A percentile compares a stretch with the other conserved stretches of the same genome.
Evolutionary conservation across 2,113 vertebrate genomes (phyloP).

Genomic region (Plecotus auritus): DNA sequence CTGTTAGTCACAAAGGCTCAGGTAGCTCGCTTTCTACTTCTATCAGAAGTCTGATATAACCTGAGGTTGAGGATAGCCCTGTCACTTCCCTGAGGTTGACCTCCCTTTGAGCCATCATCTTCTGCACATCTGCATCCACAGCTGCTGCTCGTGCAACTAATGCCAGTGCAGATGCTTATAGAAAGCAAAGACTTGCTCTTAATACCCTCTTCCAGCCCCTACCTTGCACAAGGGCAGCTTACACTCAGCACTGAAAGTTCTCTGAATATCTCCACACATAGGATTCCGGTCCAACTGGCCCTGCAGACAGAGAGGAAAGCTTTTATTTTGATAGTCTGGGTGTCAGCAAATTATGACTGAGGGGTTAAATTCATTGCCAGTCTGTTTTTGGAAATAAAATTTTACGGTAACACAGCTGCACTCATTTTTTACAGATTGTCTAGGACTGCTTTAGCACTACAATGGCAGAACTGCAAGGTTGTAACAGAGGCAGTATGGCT

Average conservation of each 20-base stretch:
- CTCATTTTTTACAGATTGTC: background rate
- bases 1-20: background rate
- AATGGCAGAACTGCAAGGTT: background rate
- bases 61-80: background rate
- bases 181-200: background rate
- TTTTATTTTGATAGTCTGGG: background rate
- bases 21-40: background rate
- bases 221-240: background rate
- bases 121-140: background rate
- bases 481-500: background rate
- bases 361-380: background rate
- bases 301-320: background rate
- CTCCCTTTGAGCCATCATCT: background rate
- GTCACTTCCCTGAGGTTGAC: background rate
- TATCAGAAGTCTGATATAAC: background rate
- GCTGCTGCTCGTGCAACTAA: background rate
- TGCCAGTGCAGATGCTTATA: background rate
- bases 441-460: background rate
- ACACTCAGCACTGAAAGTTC: background rate
- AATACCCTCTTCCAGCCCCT: background rate
- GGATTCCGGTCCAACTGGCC: background rate
- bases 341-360: background rate
- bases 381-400: slow-evolving; percentile 28
- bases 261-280: background rate
- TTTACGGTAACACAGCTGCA: background rate